These are phyloP conservation scores for Agonopterix alstromeriana DNA, from an alignment of 2,888 invertebrate genomes.

Conservation along the genomic window DNA sequence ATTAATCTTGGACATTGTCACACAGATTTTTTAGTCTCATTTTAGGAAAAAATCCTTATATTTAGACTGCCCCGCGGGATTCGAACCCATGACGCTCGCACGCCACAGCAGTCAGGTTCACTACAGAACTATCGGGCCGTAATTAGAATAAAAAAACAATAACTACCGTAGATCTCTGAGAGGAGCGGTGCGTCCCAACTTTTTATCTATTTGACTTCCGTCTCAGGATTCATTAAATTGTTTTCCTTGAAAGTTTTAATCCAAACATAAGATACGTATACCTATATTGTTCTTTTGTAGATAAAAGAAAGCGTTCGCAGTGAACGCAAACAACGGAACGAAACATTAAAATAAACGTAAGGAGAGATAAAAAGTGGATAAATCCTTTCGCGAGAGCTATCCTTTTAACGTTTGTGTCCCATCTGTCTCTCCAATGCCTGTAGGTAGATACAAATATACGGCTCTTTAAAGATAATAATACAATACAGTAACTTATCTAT, in stretches of 20 bases:
- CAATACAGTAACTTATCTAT: too few relatives aligned
- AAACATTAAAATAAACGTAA: conserved; percentile 2
- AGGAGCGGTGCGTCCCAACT: conserved; percentile 11
- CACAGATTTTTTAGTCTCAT: too few relatives aligned
- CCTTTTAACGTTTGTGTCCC: background rate
- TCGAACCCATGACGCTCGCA: too few relatives aligned
- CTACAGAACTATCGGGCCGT: too few relatives aligned
- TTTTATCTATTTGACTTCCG: conserved; percentile 30
- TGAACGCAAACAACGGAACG: conserved; percentile 1
- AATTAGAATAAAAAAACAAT: too few relatives aligned
- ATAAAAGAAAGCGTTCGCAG: conserved; percentile 2
- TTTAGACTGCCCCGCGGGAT: too few relatives aligned
- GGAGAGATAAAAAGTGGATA: conserved; percentile 4
- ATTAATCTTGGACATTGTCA: too few relatives aligned
- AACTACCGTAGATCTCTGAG: background rate
- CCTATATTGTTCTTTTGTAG: background rate
- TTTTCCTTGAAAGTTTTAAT: conserved; percentile 32
- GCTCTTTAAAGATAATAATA: too few relatives aligned
- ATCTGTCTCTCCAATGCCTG: background rate
- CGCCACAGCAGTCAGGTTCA: too few relatives aligned
- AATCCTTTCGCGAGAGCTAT: conserved; percentile 3
- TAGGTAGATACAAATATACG: too few relatives aligned
- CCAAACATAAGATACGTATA: conserved; percentile 10
- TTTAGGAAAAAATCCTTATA: too few relatives aligned
- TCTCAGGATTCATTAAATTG: conserved; percentile 30